A percentile compares a stretch with the other conserved stretches of the same genome.
Conservation (phyloP, 2,113 vertebrate species). For the Ciconia maguari region DNA sequence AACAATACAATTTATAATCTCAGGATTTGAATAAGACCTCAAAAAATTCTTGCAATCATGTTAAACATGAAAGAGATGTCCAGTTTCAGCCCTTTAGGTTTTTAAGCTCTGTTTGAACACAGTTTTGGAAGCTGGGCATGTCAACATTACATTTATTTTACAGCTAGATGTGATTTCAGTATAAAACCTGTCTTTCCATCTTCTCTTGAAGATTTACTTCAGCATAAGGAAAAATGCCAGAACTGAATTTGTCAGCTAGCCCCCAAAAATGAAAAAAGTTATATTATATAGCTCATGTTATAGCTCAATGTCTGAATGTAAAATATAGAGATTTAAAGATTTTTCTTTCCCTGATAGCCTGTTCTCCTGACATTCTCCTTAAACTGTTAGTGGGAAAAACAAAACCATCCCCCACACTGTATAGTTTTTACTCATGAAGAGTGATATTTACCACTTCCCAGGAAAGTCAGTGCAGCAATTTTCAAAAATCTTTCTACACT, state of each 20-base stretch:
- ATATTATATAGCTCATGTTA: neutral
- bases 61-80: neutral
- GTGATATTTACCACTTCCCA: neutral
- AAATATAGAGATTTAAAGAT: neutral
- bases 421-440: neutral
- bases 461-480: neutral
- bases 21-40: neutral
- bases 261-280: neutral
- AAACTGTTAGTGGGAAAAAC: neutral
- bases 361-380: neutral
- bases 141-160: neutral
- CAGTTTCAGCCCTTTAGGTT: neutral
- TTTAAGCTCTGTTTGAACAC: neutral
- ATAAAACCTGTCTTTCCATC: neutral
- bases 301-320: neutral
- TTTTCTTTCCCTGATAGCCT: neutral
- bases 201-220: neutral
- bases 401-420: neutral
- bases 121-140: neutral
- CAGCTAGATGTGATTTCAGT: neutral
- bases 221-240: neutral
- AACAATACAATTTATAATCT: neutral
- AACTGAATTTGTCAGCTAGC: neutral
- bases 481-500: neutral
- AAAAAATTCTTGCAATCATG: neutral